Conservation (phyloP, 1,140 invertebrate genomes). For the Trissolcus basalis region DNA sequence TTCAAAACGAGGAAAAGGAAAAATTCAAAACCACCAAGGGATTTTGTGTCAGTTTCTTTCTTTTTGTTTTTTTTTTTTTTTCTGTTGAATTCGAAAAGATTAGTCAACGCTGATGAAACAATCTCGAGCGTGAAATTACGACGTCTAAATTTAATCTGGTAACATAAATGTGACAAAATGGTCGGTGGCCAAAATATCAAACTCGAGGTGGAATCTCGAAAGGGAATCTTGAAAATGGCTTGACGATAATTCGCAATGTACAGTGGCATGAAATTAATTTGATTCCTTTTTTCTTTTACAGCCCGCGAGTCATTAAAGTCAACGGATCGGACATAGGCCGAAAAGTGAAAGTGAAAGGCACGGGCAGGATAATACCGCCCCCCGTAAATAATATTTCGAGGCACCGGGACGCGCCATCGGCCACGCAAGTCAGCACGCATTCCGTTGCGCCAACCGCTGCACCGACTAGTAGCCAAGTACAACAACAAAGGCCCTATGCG, state of each 20-base stretch:
- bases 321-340: conserved; percentile 90
- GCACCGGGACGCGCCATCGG: conserved; percentile 59
- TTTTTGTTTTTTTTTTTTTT: conserved; percentile 29
- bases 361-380: conserved; percentile 69
- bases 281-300: conserved; percentile 65
- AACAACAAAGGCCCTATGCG: conserved; percentile 34
- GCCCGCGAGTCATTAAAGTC: conserved; percentile 93
- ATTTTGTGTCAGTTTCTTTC: too few relatives aligned
- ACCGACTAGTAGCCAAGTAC: conserved; percentile 57
- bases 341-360: conserved; percentile 85
- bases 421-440: conserved; percentile 13
- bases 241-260: too few relatives aligned
- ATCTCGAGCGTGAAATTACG: too few relatives aligned
- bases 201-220: too few relatives aligned
- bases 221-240: too few relatives aligned
- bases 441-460: not conserved
- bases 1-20: too few relatives aligned
- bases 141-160: too few relatives aligned
- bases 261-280: conserved; percentile 12
- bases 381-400: conserved; percentile 67
- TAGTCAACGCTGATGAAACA: too few relatives aligned
- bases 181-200: too few relatives aligned
- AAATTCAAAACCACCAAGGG: too few relatives aligned
- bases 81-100: not conserved
- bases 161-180: too few relatives aligned